Base-by-base conservation (phyloP, 30 jellyfish, hydroid and myxozoan genomes). In the Turritopsis dohrnii region DNA sequence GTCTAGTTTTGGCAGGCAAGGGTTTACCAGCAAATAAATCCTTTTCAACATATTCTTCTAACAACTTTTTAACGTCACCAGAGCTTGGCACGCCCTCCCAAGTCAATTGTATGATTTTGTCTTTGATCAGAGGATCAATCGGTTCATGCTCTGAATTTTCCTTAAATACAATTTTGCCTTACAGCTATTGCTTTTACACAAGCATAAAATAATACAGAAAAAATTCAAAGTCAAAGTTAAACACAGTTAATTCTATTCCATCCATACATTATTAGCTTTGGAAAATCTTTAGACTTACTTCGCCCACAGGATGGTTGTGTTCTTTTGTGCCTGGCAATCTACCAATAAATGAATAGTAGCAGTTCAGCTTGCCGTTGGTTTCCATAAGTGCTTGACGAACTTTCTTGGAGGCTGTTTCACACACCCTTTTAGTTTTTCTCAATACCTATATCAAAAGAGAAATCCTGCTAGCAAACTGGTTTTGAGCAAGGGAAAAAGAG, bases 361-460 rank as follows among this genome's bases (percentile, higher is more conserved):
- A 82, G 31, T 31, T 82, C 21, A 82, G 69, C 30, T 82, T 82
- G 7, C 89, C 89, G 66, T 82, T 82, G 27, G 89, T 82, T 16
- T 82, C 89, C 41, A 82, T 20, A 9, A 82, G 73, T 17, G 89
- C 86, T 71, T 82, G 89, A 22, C 89, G 86, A 21, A 82, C 89
- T 28, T 82, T 82, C 4, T 82, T 82, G 21, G 89, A 82, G 21
- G 89, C 84, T n/a, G 89, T 82, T 82, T 82, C 89, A 53, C 89
- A 82, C 8, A 82, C 89, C 19, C 89, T 66, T 71, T 82, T 82
- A 0, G 89, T 82, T 82, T 82, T 82, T 18, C 89, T 71, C 24
- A 52, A 23, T 19, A 82, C 89, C 89, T 82, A 71, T 69, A 69
- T 0, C 0, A 23, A 7, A 69, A 69, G 8, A 41, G 13, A 41